phyloP scores from a whole-genome alignment of 30 jellyfish, hydroid and myxozoan species.

The Mastigias papua region DNA sequence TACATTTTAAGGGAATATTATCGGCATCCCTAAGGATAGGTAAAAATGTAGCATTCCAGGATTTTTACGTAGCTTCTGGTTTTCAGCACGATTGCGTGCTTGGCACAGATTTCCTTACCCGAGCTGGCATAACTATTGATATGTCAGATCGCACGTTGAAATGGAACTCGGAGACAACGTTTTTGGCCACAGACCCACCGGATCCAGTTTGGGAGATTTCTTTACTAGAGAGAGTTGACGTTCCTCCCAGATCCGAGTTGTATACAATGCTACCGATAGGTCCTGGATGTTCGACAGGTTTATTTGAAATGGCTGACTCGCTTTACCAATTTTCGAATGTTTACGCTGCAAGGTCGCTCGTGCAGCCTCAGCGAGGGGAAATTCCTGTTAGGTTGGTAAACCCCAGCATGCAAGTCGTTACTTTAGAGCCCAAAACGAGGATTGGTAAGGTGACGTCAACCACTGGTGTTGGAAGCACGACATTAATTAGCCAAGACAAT shows the following conservation, averaged over 20 bases:
- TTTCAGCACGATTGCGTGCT: too few species aligned
- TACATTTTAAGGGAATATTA: constrained; percentile 37
- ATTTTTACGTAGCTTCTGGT: too few species aligned
- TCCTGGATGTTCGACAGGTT: constrained; percentile 62
- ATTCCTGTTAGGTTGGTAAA: too few species aligned
- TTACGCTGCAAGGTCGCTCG: too few species aligned
- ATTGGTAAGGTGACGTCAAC: too few species aligned
- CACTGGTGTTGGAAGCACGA: background rate
- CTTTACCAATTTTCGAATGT: constrained; percentile 32
- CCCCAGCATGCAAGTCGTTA: too few species aligned
- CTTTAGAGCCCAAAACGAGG: too few species aligned
- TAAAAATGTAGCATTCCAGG: too few species aligned
- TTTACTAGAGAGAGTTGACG: constrained; percentile 3
- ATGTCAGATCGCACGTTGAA: constrained; percentile 50
- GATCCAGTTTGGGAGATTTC: constrained; percentile 24
- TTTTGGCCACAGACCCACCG: constrained; percentile 47
- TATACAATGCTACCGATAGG: constrained; percentile 30
- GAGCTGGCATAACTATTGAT: too few species aligned
- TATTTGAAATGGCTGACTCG: constrained; percentile 32
- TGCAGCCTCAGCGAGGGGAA: too few species aligned
- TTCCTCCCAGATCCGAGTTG: constrained; percentile 33
- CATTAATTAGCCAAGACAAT: background rate
- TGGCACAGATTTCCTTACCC: constrained; percentile 33
- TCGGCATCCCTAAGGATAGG: constrained; percentile 64
- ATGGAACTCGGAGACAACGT: constrained; percentile 40